These are phyloP conservation scores for Sinocyclocheilus anophthalmus DNA, from an alignment of 2,113 vertebrate genomes.

Conservation along the genomic window DNA sequence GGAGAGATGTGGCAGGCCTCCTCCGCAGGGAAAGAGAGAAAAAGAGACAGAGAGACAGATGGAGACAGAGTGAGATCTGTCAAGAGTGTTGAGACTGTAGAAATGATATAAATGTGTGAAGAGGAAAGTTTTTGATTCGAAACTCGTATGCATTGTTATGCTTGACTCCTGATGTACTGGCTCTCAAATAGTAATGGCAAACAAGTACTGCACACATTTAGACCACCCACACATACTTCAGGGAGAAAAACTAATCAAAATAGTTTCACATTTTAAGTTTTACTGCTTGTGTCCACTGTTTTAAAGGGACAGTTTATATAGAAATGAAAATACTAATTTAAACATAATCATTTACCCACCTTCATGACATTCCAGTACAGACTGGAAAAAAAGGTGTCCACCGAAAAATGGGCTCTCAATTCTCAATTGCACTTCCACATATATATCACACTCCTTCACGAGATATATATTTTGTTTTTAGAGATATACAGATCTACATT, in stretches of 20 bases:
- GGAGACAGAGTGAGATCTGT: conserved; percentile 33
- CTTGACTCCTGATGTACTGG: conserved; percentile 26
- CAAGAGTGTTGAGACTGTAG: conserved; percentile 9
- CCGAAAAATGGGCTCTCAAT: background rate
- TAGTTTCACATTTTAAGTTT: background rate
- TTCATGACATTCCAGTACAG: background rate
- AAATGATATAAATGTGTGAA: conserved; percentile 33
- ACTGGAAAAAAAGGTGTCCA: background rate
- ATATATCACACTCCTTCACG: background rate
- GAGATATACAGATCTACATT: background rate
- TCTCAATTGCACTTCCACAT: background rate
- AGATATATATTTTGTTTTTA: background rate
- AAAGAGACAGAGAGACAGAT: conserved; percentile 19
- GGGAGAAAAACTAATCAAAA: conserved; percentile 19
- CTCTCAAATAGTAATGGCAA: conserved; percentile 29
- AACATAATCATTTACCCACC: background rate
- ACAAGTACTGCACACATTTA: conserved; percentile 27
- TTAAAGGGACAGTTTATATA: background rate
- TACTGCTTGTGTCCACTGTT: background rate
- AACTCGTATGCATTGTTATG: conserved; percentile 14
- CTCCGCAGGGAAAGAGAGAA: conserved; percentile 23
- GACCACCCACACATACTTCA: conserved; percentile 25
- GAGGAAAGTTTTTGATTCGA: conserved; percentile 5
- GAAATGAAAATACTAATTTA: background rate
- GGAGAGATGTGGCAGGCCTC: conserved; percentile 28